A percentile compares a stretch with the other conserved stretches of the same genome.
Conservation (phyloP, 2,888 invertebrate species). For the Lasioglossum leucozonium region DNA sequence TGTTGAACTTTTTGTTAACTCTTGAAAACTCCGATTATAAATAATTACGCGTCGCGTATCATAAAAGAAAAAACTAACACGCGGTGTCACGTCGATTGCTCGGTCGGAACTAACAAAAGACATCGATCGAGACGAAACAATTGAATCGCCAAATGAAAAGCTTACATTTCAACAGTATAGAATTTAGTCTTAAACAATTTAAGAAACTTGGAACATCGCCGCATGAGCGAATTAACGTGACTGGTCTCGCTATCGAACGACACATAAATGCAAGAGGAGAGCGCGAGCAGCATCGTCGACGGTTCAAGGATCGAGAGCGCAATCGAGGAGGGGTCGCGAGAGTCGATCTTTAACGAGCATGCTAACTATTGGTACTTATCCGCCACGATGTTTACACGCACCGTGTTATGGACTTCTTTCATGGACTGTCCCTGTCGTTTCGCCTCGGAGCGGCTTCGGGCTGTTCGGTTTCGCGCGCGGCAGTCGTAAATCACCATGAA, state of each 20-base stretch:
- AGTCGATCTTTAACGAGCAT: conserved; percentile 67
- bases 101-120: no score
- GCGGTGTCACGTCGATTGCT: no score
- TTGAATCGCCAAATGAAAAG: no score
- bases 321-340: conserved; percentile 21
- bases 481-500: conserved; percentile 69
- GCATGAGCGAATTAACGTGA: no score
- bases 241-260: neutral
- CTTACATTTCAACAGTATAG: no score
- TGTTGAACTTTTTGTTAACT: no score
- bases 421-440: conserved; percentile 51
- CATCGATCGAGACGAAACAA: no score
- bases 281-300: neutral
- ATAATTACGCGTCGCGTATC: no score
- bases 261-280: neutral
- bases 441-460: conserved; percentile 51
- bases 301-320: conserved; percentile 9
- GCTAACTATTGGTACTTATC: conserved; percentile 69
- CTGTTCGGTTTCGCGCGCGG: conserved; percentile 31
- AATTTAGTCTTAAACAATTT: no score
- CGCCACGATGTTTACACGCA: conserved; percentile 66
- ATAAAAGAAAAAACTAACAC: no score
- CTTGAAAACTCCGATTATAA: no score
- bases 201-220: no score
- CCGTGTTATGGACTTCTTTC: conserved; percentile 66